These are phyloP conservation scores for Daphoenositta chrysoptera DNA, from an alignment of 2,113 vertebrate species.

Conservation along the genomic window DNA sequence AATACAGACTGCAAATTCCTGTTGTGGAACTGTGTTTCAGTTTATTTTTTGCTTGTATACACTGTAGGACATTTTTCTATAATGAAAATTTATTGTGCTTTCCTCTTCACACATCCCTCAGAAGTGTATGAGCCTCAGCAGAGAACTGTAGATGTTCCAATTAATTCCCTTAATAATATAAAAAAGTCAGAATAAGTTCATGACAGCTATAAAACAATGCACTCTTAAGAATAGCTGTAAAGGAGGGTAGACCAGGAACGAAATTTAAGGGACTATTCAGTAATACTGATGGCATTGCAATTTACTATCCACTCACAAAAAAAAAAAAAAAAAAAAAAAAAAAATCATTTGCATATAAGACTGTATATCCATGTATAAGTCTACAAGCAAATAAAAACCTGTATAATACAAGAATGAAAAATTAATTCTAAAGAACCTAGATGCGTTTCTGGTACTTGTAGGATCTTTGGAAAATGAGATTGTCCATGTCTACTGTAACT, in stretches of 20 bases:
- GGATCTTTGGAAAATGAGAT: neutral
- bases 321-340: neutral
- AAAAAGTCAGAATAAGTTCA: neutral
- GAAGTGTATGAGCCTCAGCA: neutral
- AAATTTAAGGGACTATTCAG: neutral
- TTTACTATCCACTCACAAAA: neutral
- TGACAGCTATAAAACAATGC: neutral
- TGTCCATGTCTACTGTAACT: neutral
- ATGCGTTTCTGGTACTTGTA: neutral
- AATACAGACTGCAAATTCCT: neutral
- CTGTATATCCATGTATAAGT: neutral
- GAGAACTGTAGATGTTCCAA: neutral
- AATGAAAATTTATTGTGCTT: slow-evolving; percentile 1
- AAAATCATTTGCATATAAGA: neutral
- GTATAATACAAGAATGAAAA: neutral
- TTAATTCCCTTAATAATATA: neutral
- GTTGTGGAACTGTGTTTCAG: neutral
- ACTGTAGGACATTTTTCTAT: neutral
- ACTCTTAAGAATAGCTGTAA: neutral
- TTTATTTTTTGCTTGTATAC: neutral
- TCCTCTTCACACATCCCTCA: neutral
- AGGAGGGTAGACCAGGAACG: neutral
- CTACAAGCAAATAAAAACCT: neutral
- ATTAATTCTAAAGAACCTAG: neutral
- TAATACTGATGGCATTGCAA: neutral